Base-by-base conservation (phyloP, 1,140 invertebrate species). In the Aphaenogaster floridana region DNA sequence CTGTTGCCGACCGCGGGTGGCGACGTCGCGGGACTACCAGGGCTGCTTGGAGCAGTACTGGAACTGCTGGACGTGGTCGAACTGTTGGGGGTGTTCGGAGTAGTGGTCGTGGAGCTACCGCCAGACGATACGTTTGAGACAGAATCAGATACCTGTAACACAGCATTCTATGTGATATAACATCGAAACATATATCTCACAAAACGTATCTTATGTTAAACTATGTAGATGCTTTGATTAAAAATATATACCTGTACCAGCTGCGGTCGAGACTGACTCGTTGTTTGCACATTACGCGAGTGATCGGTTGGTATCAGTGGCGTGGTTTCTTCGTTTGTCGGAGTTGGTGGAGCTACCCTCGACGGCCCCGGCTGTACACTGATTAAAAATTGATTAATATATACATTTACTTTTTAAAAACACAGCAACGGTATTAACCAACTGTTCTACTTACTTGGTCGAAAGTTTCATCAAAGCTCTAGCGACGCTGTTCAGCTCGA, bases 401-500 rank as follows among this genome's bases (percentile, higher is more conserved):
- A 68, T 86, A 36, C 36, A 21, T 91, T 78, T 3, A 50, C 3
- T 42, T 50, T 54, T 17, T 52, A 39, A 50, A 61, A 50, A 48
- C 15, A 61, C 0, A 0, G 11, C 13, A 57, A 45, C 1, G 28
- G 8, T 36, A 72, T 81, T 1, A 42, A 69, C 45, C 21, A 42
- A 76, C 36, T 3, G 74, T 64, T 74, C 57, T 42, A 95, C 95
- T 96, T 94, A 97, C 97, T 97, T 97, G 74, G 96, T 96, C 54
- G 97, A 97, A 21, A 97, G 93, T 94, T 98, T 98, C 96, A 98
- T 97, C 61, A 98, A 94, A 72, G 97, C 96, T 93, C 97, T 96
- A 17, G 98, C 98, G 54, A 98, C 96, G 81, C 97, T 97, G 95
- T 99, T 99, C 88, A 99, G 95, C 95, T 99, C 98, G 0, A 99